These are phyloP conservation scores for Pagetopsis macropterus DNA, from an alignment of 2,797 vertebrate genomes.

Conservation along the genomic window DNA sequence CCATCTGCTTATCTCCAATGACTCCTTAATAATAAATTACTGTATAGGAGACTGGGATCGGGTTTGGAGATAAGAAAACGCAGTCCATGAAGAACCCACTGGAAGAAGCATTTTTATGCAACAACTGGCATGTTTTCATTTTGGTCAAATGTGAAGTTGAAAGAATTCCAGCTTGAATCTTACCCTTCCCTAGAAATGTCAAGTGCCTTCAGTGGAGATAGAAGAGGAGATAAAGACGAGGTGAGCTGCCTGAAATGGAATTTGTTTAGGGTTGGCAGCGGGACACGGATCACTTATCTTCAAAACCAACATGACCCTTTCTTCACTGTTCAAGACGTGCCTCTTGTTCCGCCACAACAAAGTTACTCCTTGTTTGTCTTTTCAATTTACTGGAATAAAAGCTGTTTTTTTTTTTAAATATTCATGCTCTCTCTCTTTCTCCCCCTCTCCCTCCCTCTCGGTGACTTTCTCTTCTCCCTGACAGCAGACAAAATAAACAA, in stretches of 20 bases:
- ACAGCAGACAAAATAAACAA: conserved; percentile 85
- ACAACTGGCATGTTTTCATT: conserved; percentile 59
- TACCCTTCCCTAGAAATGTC: conserved; percentile 71
- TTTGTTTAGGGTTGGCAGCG: conserved; percentile 85
- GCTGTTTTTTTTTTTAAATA: conserved; percentile 33
- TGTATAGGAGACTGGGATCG: conserved; percentile 44
- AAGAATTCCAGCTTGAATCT: conserved; percentile 67
- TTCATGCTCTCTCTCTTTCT: conserved; percentile 28
- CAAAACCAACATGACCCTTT: conserved; percentile 82
- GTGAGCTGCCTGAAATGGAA: conserved; percentile 85
- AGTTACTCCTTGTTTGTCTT: conserved; percentile 80
- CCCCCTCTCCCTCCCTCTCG: conserved; percentile 20
- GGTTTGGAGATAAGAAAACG: conserved; percentile 46
- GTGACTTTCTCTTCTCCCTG: conserved; percentile 55
- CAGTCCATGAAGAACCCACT: conserved; percentile 25
- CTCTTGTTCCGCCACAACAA: conserved; percentile 72
- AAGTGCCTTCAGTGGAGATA: conserved; percentile 76
- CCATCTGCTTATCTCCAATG: conserved; percentile 51
- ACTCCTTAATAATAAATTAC: conserved; percentile 53
- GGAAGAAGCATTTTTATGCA: conserved; percentile 32
- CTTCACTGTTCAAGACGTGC: conserved; percentile 67
- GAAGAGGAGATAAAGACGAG: conserved; percentile 78
- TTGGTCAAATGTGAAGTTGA: conserved; percentile 52
- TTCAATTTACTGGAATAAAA: conserved; percentile 68
- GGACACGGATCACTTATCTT: conserved; percentile 82